A percentile compares a stretch with the other conserved stretches of the same genome.
Conservation (phyloP, 2,797 vertebrate species). For the Jordanella pulchra region DNA sequence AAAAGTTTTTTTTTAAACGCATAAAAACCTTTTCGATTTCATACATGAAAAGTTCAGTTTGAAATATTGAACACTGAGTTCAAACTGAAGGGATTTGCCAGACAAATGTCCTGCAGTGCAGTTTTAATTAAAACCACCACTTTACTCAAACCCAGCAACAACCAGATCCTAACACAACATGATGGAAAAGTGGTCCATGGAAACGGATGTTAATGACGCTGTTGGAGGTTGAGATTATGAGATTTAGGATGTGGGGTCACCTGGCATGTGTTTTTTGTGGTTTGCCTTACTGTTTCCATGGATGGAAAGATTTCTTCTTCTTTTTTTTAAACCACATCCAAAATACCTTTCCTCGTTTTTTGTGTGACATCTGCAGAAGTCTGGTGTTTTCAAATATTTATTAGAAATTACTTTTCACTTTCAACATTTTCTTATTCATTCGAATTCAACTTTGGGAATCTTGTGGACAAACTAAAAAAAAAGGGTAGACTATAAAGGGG, state of each 20-base stretch:
- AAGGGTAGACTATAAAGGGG: background rate
- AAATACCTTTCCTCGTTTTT: constrained; percentile 38
- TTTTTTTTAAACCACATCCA: constrained; percentile 22
- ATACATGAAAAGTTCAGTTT: background rate
- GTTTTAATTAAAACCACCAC: constrained; percentile 7
- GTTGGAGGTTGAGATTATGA: constrained; percentile 38
- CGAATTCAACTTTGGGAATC: background rate
- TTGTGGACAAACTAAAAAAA: background rate
- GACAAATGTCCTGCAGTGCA: background rate
- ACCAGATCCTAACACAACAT: background rate
- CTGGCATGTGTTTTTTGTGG: constrained; percentile 34
- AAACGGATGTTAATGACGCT: constrained; percentile 31
- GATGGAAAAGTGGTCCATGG: constrained; percentile 22
- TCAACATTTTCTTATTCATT: background rate
- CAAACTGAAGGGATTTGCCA: background rate
- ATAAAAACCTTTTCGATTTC: background rate
- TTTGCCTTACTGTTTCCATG: constrained; percentile 16
- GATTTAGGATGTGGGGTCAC: constrained; percentile 51
- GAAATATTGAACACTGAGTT: background rate
- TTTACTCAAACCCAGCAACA: constrained; percentile 3
- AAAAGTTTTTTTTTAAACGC: background rate
- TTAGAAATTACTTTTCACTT: no score
- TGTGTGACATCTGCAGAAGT: constrained; percentile 23
- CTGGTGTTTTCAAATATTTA: constrained; percentile 8
- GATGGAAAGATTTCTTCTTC: constrained; percentile 26